Conservation (phyloP, 2,888 invertebrate species). For the Mycalesis mineus region DNA sequence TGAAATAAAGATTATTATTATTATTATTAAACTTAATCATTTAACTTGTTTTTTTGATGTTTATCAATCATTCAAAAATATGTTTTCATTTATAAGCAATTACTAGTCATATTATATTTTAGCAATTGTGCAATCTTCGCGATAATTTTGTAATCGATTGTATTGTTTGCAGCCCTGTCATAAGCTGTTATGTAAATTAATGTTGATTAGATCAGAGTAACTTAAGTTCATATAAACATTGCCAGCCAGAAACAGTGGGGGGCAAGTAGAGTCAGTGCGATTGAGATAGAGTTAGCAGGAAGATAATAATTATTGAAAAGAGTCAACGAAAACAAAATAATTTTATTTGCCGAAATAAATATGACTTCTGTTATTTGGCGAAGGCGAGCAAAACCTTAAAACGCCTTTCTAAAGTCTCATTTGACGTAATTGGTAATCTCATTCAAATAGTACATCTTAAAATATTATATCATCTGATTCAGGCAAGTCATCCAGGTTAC, state of each 20-base stretch:
- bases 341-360: too few relatives aligned
- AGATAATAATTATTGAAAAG: neutral
- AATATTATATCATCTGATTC: neutral
- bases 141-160: slow-evolving; percentile 10
- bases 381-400: too few relatives aligned
- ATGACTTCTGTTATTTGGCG: too few relatives aligned
- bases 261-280: neutral
- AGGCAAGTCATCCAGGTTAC: neutral
- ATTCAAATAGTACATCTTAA: neutral
- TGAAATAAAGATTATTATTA: too few relatives aligned
- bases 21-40: too few relatives aligned
- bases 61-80: too few relatives aligned
- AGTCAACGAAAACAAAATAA: neutral
- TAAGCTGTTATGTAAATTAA: slow-evolving; percentile 3
- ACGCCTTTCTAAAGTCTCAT: too few relatives aligned
- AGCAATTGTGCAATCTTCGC: neutral
- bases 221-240: neutral
- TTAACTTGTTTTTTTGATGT: too few relatives aligned
- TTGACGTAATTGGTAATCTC: neutral
- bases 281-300: neutral
- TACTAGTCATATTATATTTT: too few relatives aligned
- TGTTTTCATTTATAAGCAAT: too few relatives aligned
- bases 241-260: neutral
- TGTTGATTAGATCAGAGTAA: neutral
- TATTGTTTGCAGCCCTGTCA: neutral